Evolutionary conservation across 2,113 vertebrate genomes (phyloP), one percentile per base, ranked within the genome.

Genomic region (Pristiophorus japonicus): DNA sequence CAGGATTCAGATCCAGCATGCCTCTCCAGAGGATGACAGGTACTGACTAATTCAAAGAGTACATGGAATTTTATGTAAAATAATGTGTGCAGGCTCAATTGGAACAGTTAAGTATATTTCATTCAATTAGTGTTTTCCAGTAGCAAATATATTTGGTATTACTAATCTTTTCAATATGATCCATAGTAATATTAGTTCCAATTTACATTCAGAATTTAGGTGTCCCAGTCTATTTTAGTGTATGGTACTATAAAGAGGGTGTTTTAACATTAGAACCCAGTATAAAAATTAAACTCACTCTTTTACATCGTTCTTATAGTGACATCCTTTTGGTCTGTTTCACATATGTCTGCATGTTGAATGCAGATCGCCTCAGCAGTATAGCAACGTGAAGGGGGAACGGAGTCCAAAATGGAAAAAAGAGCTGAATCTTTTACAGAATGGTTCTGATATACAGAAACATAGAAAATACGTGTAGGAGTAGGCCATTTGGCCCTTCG

Each of bases 1-100:
- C 98, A 98, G 99, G 98, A 99, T 99, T 98, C 98, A 99, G 97
- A 99, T 99, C 97, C 98, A 99, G 97, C 99, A 99, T 97, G 98
- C 98, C 95, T 98, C 98, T 98, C 98, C 98, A 96, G 98, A 99
- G 97, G 98, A 99, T 97, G 99, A 99, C 98, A 99, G 99, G 98
- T 99, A 99, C 97, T 98, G 97, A 97, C 97, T 97, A 97, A 4
- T 95, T 97, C 96, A n/a, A 91, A 91, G 55, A n/a, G 34, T 91
- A 5, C 14, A 7, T 91, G 55, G 20, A 91, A 62, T 16, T 62
- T 38, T 91, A 91, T 62, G 55, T 91, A 62, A 62, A 91, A 34
- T 30, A 91, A 18, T 63, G 4, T 91, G 30, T 63, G 88, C 59
- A 63, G 87, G 59, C 30, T 91, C 55, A 91, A 27, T 88, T 34